Base-by-base conservation (phyloP, 2,797 vertebrate species). In the Cuniculus paca region DNA sequence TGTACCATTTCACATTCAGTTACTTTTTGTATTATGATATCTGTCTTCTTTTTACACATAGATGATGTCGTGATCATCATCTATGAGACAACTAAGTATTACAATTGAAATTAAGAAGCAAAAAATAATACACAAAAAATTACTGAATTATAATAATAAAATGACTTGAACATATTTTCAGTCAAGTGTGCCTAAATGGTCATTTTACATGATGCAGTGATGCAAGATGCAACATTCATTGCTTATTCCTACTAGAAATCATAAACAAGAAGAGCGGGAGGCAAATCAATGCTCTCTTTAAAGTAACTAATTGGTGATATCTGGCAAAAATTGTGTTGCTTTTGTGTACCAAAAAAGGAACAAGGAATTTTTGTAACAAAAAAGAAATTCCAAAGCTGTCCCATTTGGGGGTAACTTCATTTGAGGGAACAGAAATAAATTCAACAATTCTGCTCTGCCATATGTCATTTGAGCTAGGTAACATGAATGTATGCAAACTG, bases 331-430 rank as follows among this genome's bases (percentile, higher is more conserved):
- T 79, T 82, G 45, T 77, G 70, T 56, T 96, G 68, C 56, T 95
- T 86, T 93, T 88, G 78, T 45, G 45, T 87, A 94, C 14, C 45
- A 39, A 92, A 93, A 97, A 90, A 58, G 45, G 86, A 95, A 91
- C 63, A 39, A 87, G 89, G 50, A 86, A 78, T 72, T 95, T 92
- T 14, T 93, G 22, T 75, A 86, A 96, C 90, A 89, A 13, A 94
- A 96, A 96, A 95, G 82, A 96, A 95, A 95, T 48, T 50, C 52
- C 20, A 10, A 85, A 48, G 68, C 79, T 96, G 74, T 97, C 87
- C 81, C 90, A 52, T 58, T 65, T 95, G 79, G 91, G 14, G 63
- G 42, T 39, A 96, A 94, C 91, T 95, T 61, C 83, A 80, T 90
- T 84, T 48, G 50, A 93, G 56, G 65, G 60, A 95, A 92, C 36